These are phyloP conservation scores for Bombus difficillimus DNA, from an alignment of 1,140 invertebrate genomes.

Conservation along the genomic window DNA sequence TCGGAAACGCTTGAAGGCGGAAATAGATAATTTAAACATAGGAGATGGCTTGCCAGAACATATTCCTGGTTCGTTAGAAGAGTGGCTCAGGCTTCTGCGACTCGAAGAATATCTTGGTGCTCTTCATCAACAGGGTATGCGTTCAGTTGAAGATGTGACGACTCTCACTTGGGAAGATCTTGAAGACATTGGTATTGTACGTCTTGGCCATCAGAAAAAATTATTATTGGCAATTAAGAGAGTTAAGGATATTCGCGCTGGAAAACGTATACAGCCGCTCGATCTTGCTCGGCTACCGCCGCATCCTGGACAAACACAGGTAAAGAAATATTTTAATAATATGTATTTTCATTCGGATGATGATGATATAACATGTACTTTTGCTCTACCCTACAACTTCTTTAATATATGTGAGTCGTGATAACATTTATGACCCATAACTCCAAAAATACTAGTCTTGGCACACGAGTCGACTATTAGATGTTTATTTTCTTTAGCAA, in stretches of 20 bases:
- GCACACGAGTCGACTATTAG: background rate
- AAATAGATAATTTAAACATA: constrained; percentile 97
- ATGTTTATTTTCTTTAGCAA: background rate
- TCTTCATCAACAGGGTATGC: constrained; percentile 95
- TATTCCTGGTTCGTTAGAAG: constrained; percentile 94
- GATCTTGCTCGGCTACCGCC: constrained; percentile 85
- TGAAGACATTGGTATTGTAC: constrained; percentile 98
- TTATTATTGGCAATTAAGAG: constrained; percentile 98
- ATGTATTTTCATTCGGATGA: background rate
- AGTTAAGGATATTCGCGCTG: constrained; percentile 96
- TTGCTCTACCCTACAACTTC: background rate
- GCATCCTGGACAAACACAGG: constrained; percentile 83
- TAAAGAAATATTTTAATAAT: constrained; percentile 47
- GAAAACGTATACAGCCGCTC: constrained; percentile 89
- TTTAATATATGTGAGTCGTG: background rate
- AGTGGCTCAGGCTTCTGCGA: constrained; percentile 95
- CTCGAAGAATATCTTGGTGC: constrained; percentile 96
- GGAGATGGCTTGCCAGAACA: constrained; percentile 96
- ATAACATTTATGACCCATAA: background rate
- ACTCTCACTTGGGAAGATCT: constrained; percentile 99
- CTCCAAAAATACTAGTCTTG: background rate
- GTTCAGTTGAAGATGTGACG: constrained; percentile 94
- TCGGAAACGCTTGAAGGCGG: constrained; percentile 96
- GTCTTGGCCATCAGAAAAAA: constrained; percentile 98
- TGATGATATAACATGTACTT: background rate